Base-by-base conservation (phyloP, 1,140 invertebrate species). In the Pseudomyrmex cubaensis region DNA sequence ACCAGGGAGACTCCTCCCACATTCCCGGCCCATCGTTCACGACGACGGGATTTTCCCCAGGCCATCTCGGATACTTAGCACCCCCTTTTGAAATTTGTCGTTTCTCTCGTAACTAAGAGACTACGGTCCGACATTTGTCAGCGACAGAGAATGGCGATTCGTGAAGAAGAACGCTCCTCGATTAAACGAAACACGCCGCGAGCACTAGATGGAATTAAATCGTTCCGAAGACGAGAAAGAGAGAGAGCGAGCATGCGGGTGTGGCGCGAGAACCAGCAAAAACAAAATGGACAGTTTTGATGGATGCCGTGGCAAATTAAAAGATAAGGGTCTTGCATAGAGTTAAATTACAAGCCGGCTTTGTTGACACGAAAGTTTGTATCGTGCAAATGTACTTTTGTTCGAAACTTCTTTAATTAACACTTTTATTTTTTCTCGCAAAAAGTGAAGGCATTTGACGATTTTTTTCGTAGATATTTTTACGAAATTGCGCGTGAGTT, bases 81-180 rank as follows among this genome's bases (percentile, higher is more conserved):
- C 80, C 74, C 83, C 62, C 83, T 72, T 85, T 90, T 87, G 62
- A 87, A 88, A 88, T 86, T 85, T 85, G 88, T 88, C 88, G 87
- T 80, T 89, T 83, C 78, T 83, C 66, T 25, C 62, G 86, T 69
- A 83, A 89, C 72, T 76, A 76, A 75, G 59, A 74, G 59, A 54
- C 50, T 63, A 72, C 25, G 48, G 25, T 35, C 35, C 57, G 57
- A 63, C 72, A 76, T 80, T 80, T 72, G 66, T 80, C 20, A 72
- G 76, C 20, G 66, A 59, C 76, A 48, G n/a, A 50, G 76, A 66
- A 80, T n/a, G 70, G 59, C 50, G 57, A 63, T 64, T 44, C 78
- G 59, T 75, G 25, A 82, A 75, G 62, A 82, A 46, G 78, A 63
- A 82, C 17, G 59, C 12, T 76, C 22, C 61, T 77, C 61, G 62